Conservation (phyloP, 23 tunicate genomes). For the Halocynthia roretzi region DNA sequence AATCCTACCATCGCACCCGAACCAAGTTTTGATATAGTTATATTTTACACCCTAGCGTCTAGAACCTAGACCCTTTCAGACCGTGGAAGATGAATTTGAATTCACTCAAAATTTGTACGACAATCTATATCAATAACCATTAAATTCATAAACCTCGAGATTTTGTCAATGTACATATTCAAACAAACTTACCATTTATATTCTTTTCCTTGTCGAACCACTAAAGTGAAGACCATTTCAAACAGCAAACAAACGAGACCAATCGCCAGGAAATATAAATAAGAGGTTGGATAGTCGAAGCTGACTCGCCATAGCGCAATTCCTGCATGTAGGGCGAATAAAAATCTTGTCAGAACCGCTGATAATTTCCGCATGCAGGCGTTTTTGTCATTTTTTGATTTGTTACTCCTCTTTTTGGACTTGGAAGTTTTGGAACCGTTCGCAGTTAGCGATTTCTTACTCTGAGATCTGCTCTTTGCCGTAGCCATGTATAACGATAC, state of each 20-base stretch:
- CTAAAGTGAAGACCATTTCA: slow-evolving; percentile 74
- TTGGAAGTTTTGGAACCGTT: not conserved
- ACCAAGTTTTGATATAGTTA: too few relatives aligned
- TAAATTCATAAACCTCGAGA: too few relatives aligned
- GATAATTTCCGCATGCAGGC: slow-evolving; percentile 27
- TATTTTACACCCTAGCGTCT: too few relatives aligned
- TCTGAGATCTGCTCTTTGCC: not conserved
- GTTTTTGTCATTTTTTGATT: not conserved
- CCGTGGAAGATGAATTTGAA: too few relatives aligned
- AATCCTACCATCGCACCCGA: too few relatives aligned
- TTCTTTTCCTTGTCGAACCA: slow-evolving; percentile 81
- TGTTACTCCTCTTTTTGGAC: too few relatives aligned
- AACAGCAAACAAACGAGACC: slow-evolving; percentile 59
- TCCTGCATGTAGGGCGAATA: slow-evolving; percentile 67
- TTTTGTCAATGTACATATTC: not conserved
- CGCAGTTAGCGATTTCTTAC: not conserved
- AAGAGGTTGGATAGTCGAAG: slow-evolving; percentile 18
- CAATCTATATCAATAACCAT: too few relatives aligned
- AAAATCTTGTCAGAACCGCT: slow-evolving; percentile 60
- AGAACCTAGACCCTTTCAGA: too few relatives aligned
- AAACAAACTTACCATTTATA: slow-evolving; percentile 64
- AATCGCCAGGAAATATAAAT: slow-evolving; percentile 47
- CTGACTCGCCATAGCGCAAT: slow-evolving; percentile 85
- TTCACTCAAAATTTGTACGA: too few relatives aligned
- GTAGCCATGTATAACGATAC: not conserved